These are phyloP conservation scores for Dendronephthya gigantea DNA, from an alignment of 64 coral and sea anemone genomes.

Conservation along the genomic window DNA sequence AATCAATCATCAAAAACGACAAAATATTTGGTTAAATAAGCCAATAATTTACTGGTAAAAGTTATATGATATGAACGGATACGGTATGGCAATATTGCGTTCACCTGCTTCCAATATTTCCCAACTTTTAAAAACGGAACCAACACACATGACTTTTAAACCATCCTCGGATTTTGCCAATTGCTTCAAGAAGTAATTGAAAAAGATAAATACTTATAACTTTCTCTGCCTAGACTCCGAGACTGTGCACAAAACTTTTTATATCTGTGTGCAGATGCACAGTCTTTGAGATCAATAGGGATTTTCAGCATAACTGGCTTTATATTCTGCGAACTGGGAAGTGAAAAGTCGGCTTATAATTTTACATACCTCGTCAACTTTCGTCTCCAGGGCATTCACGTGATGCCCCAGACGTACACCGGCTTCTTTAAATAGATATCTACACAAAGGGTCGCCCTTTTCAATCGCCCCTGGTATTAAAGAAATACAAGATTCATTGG, in stretches of 20 bases:
- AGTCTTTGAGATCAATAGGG: too few relatives aligned
- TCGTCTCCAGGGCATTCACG: conserved; percentile 43
- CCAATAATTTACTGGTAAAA: too few relatives aligned
- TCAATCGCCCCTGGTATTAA: conserved; percentile 51
- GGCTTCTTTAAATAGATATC: conserved; percentile 59
- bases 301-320: background rate
- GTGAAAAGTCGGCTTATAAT: too few relatives aligned
- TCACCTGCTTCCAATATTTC: conserved; percentile 65
- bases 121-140: conserved; percentile 89
- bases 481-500: background rate
- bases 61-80: background rate
- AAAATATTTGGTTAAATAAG: too few relatives aligned
- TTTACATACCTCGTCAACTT: conserved; percentile 57
- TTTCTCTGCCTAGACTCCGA: too few relatives aligned
- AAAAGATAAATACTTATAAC: too few relatives aligned
- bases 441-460: conserved; percentile 63
- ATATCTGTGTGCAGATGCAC: too few relatives aligned
- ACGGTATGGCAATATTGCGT: background rate
- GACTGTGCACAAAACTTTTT: too few relatives aligned
- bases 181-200: conserved; percentile 7
- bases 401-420: conserved; percentile 65
- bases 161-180: conserved; percentile 43
- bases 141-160: conserved; percentile 72
- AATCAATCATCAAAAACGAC: too few relatives aligned
- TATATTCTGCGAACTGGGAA: too few relatives aligned